Evolutionary conservation across 2,888 invertebrate genomes (phyloP).

Genomic region (Hydraecia micacea): DNA sequence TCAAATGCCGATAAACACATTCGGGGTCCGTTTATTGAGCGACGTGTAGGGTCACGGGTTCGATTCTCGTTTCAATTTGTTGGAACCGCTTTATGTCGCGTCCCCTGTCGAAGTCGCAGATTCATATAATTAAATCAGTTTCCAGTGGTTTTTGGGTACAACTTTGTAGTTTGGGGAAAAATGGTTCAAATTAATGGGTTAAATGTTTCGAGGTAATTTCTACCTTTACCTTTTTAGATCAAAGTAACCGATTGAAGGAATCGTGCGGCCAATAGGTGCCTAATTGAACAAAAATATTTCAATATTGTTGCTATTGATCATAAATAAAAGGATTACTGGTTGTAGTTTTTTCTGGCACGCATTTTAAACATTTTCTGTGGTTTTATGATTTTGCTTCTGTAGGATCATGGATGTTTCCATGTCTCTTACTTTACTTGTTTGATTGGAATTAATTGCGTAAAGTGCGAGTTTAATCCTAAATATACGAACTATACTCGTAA

Average conservation of each 20-base stretch:
- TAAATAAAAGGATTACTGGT: background rate
- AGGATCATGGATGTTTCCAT: too few relatives aligned
- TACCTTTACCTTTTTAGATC: slow-evolving; percentile 2
- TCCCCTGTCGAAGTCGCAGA: slow-evolving; percentile 63
- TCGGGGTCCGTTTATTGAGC: slow-evolving; percentile 71
- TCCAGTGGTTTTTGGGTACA: slow-evolving; percentile 50
- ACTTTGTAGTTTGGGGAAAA: slow-evolving; percentile 35
- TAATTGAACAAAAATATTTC: background rate
- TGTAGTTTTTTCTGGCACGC: too few relatives aligned
- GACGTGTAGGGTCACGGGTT: slow-evolving; percentile 70
- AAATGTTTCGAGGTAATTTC: slow-evolving; percentile 18
- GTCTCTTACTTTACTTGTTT: too few relatives aligned
- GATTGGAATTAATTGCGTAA: too few relatives aligned
- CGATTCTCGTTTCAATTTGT: slow-evolving; percentile 79
- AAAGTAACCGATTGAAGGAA: background rate
- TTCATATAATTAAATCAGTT: slow-evolving; percentile 79
- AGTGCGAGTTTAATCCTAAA: too few relatives aligned
- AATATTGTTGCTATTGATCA: background rate
- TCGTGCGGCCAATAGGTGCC: background rate
- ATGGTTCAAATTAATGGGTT: slow-evolving; percentile 15
- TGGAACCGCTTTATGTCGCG: slow-evolving; percentile 76
- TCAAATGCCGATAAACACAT: slow-evolving; percentile 80
- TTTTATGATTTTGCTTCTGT: too few relatives aligned
- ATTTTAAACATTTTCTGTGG: too few relatives aligned
- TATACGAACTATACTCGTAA: too few relatives aligned